Evolutionary conservation across 2,113 vertebrate species (phyloP).

Genomic region (Butorides virescens): DNA sequence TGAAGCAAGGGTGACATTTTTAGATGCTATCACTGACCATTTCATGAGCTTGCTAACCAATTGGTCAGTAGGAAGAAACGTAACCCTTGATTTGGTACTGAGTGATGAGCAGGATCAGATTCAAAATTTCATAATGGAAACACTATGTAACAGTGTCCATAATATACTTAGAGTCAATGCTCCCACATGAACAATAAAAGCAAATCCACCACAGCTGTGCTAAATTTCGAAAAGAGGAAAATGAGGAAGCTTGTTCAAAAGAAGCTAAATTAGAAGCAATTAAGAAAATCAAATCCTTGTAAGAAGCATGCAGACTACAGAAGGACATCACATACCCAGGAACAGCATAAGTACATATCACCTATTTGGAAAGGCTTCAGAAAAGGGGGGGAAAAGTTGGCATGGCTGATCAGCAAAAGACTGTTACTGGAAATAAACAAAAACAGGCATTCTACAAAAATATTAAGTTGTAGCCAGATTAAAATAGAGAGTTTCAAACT

Average conservation of each 20-base stretch:
- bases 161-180: background rate
- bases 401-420: background rate
- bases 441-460: background rate
- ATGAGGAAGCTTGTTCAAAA: background rate
- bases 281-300: background rate
- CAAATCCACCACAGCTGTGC: background rate
- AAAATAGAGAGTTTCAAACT: background rate
- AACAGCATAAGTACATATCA: background rate
- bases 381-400: background rate
- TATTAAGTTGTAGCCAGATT: background rate
- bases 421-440: background rate
- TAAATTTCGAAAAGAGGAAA: background rate
- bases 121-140: slow-evolving; percentile 51
- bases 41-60: slow-evolving; percentile 6
- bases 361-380: background rate
- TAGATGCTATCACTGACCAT: slow-evolving; percentile 24
- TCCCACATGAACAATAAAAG: background rate
- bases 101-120: slow-evolving; percentile 28
- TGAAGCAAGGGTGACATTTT: background rate
- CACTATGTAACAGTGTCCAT: background rate
- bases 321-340: background rate
- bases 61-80: background rate
- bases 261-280: background rate
- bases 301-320: background rate
- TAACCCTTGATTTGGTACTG: slow-evolving; percentile 13